phyloP scores from a whole-genome alignment of 92 coral and sea anemone species.

The Epizoanthus scotinus region DNA sequence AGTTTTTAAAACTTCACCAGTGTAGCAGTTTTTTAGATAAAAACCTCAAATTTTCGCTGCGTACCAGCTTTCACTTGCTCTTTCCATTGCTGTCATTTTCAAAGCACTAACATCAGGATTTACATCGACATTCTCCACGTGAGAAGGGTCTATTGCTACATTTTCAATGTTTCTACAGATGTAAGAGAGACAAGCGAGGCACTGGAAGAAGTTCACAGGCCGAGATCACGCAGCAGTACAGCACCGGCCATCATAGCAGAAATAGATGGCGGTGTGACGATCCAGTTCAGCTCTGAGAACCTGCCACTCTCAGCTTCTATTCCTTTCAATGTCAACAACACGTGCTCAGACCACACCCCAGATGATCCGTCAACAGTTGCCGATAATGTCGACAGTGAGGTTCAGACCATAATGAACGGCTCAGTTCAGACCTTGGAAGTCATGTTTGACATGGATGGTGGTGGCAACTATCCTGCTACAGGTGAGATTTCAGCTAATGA shows the following conservation, averaged over 20 bases:
- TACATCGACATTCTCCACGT: too few relatives aligned
- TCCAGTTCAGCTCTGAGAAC: constrained; percentile 34
- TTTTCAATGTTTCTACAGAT: background rate
- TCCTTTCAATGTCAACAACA: constrained; percentile 9
- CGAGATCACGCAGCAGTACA: constrained; percentile 26
- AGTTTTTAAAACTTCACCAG: too few relatives aligned
- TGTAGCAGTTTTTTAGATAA: too few relatives aligned
- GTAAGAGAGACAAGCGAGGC: background rate
- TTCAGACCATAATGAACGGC: constrained; percentile 57
- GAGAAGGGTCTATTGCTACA: too few relatives aligned
- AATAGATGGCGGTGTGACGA: constrained; percentile 26
- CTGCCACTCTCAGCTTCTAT: constrained; percentile 33
- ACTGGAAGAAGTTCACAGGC: background rate
- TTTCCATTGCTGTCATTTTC: too few relatives aligned
- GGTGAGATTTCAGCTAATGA: constrained; percentile 19
- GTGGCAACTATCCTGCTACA: constrained; percentile 14
- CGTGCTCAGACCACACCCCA: background rate
- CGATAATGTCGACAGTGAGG: constrained; percentile 54
- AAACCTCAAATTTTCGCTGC: too few relatives aligned
- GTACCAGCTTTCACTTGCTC: too few relatives aligned
- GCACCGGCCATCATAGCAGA: constrained; percentile 38
- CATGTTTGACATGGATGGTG: constrained; percentile 60
- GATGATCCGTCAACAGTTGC: background rate
- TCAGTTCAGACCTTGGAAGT: constrained; percentile 66
- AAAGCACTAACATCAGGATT: too few relatives aligned